A percentile compares a stretch with the other conserved stretches of the same genome.
Conservation (phyloP, 2,888 invertebrate species). For the Cyaniris semiargus region DNA sequence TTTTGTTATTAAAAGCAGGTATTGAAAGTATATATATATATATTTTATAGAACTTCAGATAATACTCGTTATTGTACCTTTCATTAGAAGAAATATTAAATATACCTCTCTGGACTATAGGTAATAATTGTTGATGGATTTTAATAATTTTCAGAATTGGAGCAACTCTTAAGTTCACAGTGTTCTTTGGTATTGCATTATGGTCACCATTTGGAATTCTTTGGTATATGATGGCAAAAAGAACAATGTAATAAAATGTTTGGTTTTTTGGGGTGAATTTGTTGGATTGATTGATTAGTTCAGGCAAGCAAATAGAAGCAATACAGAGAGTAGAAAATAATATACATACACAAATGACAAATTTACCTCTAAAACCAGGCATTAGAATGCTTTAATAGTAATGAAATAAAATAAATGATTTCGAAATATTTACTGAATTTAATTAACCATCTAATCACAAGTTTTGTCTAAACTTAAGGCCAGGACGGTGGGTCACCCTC, state of each 20-base stretch:
- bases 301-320: too few relatives aligned
- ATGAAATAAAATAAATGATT: slow-evolving; percentile 20
- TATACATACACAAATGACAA: too few relatives aligned
- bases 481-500: slow-evolving; percentile 87
- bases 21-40: too few relatives aligned
- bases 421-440: slow-evolving; percentile 33
- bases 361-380: too few relatives aligned
- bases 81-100: too few relatives aligned
- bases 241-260: slow-evolving; percentile 50
- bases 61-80: too few relatives aligned
- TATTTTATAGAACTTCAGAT: too few relatives aligned
- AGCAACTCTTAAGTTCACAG: slow-evolving; percentile 52
- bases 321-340: too few relatives aligned
- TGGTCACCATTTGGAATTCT: slow-evolving; percentile 63
- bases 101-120: not conserved
- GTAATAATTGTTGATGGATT: not conserved
- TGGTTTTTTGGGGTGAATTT: not conserved
- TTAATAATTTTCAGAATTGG: slow-evolving; percentile 54
- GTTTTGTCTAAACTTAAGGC: slow-evolving; percentile 70
- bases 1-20: slow-evolving; percentile 60
- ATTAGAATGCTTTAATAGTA: not conserved
- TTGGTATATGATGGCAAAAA: slow-evolving; percentile 71
- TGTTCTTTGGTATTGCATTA: slow-evolving; percentile 60
- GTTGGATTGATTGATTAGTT: not conserved
- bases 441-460: slow-evolving; percentile 29